phyloP scores from a whole-genome alignment of 2,888 invertebrate genomes.

The Lapara coniferarum region DNA sequence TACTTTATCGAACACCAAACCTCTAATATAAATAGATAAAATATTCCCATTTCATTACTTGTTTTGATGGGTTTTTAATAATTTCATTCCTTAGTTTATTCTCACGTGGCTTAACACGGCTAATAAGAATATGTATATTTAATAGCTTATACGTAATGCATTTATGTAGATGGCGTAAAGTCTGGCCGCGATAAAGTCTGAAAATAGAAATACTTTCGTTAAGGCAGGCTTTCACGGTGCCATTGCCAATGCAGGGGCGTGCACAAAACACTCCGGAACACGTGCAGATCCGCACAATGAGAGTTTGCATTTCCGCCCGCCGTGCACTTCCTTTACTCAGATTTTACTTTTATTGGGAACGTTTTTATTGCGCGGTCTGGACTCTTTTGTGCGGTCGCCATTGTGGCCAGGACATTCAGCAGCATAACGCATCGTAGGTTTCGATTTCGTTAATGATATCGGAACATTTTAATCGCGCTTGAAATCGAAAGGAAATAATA shows the following conservation, averaged over 20 bases:
- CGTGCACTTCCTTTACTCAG: slow-evolving; percentile 81
- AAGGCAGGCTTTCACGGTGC: slow-evolving; percentile 60
- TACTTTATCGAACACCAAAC: neutral
- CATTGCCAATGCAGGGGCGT: slow-evolving; percentile 63
- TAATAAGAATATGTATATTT: slow-evolving; percentile 7
- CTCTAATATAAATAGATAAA: slow-evolving; percentile 18
- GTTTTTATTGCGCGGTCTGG: slow-evolving; percentile 76
- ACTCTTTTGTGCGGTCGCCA: slow-evolving; percentile 67
- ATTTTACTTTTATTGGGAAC: slow-evolving; percentile 80
- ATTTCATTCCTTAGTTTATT: slow-evolving; percentile 16
- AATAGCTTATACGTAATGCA: neutral
- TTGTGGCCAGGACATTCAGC: slow-evolving; percentile 76
- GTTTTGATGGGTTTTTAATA: slow-evolving; percentile 11
- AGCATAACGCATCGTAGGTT: slow-evolving; percentile 77
- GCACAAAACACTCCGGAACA: slow-evolving; percentile 80
- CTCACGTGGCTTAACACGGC: slow-evolving; percentile 9
- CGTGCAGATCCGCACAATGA: slow-evolving; percentile 81
- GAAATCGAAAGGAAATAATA: slow-evolving; percentile 79
- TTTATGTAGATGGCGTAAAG: slow-evolving; percentile 9
- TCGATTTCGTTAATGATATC: slow-evolving; percentile 82
- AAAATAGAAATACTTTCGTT: slow-evolving; percentile 46
- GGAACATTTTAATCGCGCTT: slow-evolving; percentile 72
- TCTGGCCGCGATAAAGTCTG: slow-evolving; percentile 22
- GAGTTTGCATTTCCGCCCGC: slow-evolving; percentile 82
- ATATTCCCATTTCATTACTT: slow-evolving; percentile 2